These are phyloP conservation scores for Myripristis murdjan DNA, from an alignment of 2,797 vertebrate species.

Conservation along the genomic window DNA sequence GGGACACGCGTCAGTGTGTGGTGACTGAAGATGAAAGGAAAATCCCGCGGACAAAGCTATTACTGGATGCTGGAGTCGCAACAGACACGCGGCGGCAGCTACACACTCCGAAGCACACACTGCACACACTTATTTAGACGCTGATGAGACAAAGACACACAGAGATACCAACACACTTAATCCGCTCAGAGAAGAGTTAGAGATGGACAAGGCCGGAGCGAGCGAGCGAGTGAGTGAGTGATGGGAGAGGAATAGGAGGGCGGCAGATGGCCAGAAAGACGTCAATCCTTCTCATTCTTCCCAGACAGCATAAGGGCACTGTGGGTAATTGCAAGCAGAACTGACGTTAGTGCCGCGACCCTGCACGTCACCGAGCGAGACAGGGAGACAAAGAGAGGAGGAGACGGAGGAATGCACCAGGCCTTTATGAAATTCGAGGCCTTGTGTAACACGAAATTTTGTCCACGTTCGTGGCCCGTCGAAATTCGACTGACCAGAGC, in stretches of 20 bases:
- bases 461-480: background rate
- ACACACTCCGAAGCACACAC: conserved; percentile 34
- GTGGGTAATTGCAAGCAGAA: conserved; percentile 69
- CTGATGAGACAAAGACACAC: conserved; percentile 71
- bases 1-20: conserved; percentile 69
- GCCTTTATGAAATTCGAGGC: too few species aligned
- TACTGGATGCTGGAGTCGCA: conserved; percentile 54
- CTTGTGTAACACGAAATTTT: background rate
- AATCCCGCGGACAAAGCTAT: conserved; percentile 67
- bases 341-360: conserved; percentile 63
- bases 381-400: background rate
- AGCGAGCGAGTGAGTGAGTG: conserved; percentile 47
- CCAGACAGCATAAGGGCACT: conserved; percentile 74
- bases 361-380: conserved; percentile 58
- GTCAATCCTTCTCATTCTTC: conserved; percentile 82
- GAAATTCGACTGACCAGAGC: background rate
- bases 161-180: conserved; percentile 78
- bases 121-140: conserved; percentile 27
- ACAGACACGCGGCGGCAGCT: conserved; percentile 54
- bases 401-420: conserved; percentile 14
- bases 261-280: conserved; percentile 87
- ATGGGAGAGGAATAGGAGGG: conserved; percentile 55
- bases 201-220: conserved; percentile 50
- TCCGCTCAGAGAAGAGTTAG: conserved; percentile 83
- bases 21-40: conserved; percentile 42